These are phyloP conservation scores for Brienomyrus longianalis DNA, from an alignment of 2,113 vertebrate species.

Conservation along the genomic window DNA sequence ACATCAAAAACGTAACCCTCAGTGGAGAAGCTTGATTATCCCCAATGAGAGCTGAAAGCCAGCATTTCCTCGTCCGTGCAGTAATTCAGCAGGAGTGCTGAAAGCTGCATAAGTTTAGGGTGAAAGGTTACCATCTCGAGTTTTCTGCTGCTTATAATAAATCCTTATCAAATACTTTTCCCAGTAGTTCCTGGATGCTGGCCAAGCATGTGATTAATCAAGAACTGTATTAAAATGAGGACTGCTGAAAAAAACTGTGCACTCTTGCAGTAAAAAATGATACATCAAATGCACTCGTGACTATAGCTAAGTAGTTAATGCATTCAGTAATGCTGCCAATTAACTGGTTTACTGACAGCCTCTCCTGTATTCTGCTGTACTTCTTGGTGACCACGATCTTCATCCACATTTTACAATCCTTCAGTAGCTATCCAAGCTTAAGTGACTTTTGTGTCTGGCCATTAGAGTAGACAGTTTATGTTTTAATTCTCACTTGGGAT, in stretches of 20 bases:
- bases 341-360: background rate
- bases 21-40: slow-evolving; percentile 7
- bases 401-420: background rate
- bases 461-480: background rate
- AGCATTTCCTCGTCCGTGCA: background rate
- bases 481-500: background rate
- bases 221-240: background rate
- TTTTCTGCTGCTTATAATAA: background rate
- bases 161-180: background rate
- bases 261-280: background rate
- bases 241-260: background rate
- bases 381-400: background rate
- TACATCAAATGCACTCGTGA: background rate
- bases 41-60: slow-evolving; percentile 6
- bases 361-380: background rate
- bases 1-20: background rate
- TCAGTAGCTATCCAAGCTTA: background rate
- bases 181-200: background rate
- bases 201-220: background rate
- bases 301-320: background rate
- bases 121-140: background rate
- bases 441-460: background rate
- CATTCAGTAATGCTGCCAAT: background rate
- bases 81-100: slow-evolving; percentile 13
- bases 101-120: background rate